phyloP scores from a whole-genome alignment of 2,888 invertebrate genomes.

The Tholera decimalis region DNA sequence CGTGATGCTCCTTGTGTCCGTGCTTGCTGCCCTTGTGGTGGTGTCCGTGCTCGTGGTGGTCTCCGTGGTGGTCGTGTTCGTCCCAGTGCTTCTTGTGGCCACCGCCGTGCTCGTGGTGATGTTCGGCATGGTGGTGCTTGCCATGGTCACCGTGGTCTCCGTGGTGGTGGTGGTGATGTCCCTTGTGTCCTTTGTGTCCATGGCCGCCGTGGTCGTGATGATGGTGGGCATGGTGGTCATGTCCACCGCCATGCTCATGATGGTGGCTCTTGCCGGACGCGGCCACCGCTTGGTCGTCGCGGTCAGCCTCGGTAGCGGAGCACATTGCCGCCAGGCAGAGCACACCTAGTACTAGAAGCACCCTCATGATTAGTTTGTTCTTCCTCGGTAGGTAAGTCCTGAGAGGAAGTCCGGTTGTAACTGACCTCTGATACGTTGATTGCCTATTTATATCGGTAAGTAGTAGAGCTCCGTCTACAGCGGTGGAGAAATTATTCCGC shows the following conservation, averaged over 20 bases:
- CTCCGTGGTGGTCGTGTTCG: conserved; percentile 94
- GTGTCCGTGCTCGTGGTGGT: conserved; percentile 95
- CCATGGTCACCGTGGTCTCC: conserved; percentile 95
- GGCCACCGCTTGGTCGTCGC: conserved; percentile 85
- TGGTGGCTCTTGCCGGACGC: conserved; percentile 89
- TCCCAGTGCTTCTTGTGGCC: conserved; percentile 96
- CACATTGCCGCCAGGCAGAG: conserved; percentile 83
- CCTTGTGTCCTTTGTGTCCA: conserved; percentile 94
- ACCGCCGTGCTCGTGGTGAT: conserved; percentile 94
- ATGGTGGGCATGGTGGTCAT: conserved; percentile 93
- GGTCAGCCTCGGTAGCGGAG: conserved; percentile 74
- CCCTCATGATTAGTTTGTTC: conserved; percentile 77
- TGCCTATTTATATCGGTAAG: conserved; percentile 87
- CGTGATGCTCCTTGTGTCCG: conserved; percentile 96
- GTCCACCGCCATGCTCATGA: conserved; percentile 92
- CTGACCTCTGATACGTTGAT: conserved; percentile 61
- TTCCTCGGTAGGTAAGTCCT: conserved; percentile 60
- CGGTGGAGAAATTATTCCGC: conserved; percentile 88
- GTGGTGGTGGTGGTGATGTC: conserved; percentile 94
- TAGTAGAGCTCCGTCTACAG: conserved; percentile 72
- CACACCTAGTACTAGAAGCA: conserved; percentile 79
- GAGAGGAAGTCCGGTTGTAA: conserved; percentile 68
- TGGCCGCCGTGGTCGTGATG: conserved; percentile 94
- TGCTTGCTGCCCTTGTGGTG: conserved; percentile 95
- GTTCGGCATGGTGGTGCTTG: conserved; percentile 91